phyloP scores from a whole-genome alignment of 2,797 vertebrate species.

The Hydrocynus forskahlii region DNA sequence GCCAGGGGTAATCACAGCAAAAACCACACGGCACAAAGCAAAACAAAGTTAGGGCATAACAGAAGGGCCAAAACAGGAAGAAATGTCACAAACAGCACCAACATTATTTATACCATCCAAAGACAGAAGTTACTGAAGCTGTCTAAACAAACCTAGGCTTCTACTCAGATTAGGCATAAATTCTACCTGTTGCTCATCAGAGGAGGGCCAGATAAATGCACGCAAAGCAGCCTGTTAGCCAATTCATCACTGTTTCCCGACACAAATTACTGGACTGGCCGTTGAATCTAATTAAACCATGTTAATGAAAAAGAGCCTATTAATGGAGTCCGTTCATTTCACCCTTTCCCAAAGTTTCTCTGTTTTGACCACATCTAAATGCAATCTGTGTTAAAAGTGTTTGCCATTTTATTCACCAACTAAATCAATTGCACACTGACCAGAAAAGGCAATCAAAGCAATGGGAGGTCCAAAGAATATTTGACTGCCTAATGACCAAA shows the following conservation, averaged over 20 bases:
- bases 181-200: slow-evolving; percentile 37
- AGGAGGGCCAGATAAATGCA: slow-evolving; percentile 18
- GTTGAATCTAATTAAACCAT: slow-evolving; percentile 51
- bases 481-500: not conserved
- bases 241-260: slow-evolving; percentile 47
- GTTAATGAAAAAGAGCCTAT: slow-evolving; percentile 43
- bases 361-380: slow-evolving; percentile 19
- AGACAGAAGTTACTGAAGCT: too few species aligned
- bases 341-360: slow-evolving; percentile 11
- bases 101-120: too few species aligned
- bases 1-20: too few species aligned
- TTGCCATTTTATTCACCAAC: slow-evolving; percentile 6
- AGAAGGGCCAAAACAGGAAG: too few species aligned
- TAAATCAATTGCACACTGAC: slow-evolving; percentile 6
- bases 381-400: not conserved
- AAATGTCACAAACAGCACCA: too few species aligned
- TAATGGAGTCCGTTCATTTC: slow-evolving; percentile 27
- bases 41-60: too few species aligned
- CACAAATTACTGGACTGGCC: slow-evolving; percentile 45
- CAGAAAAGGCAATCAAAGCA: slow-evolving; percentile 7
- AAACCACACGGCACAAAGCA: too few species aligned
- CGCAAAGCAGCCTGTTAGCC: slow-evolving; percentile 35
- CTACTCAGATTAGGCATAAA: slow-evolving; percentile 9
- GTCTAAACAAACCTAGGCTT: not conserved
- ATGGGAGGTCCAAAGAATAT: not conserved